phyloP scores from a whole-genome alignment of 2,113 vertebrate species.

The Neolamprologus falcicula region DNA sequence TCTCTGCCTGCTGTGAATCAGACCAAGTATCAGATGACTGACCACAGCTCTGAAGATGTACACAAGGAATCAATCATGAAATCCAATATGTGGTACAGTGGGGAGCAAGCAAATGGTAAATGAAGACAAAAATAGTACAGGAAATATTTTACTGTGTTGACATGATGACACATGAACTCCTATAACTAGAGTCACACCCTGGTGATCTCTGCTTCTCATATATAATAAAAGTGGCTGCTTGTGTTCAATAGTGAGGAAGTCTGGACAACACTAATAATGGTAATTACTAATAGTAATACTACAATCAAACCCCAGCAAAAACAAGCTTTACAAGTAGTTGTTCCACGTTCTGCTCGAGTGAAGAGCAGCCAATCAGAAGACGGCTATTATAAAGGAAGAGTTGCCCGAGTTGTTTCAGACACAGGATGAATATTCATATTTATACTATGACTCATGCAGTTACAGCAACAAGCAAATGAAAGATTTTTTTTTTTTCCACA shows the following conservation, averaged over 20 bases:
- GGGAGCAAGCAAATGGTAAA: background rate
- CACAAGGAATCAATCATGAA: background rate
- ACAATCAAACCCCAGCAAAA: background rate
- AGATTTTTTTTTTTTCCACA: background rate
- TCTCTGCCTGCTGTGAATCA: background rate
- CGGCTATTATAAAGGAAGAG: background rate
- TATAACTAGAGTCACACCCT: background rate
- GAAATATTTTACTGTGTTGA: background rate
- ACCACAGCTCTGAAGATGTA: background rate
- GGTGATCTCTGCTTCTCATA: background rate
- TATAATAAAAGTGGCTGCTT: background rate
- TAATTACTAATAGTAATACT: background rate
- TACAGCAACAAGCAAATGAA: background rate
- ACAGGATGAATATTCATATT: background rate
- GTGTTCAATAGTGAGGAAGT: background rate
- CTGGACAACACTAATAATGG: background rate
- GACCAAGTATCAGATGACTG: background rate
- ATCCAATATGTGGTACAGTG: background rate
- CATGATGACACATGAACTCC: background rate
- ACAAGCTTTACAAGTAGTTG: background rate
- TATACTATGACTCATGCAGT: background rate
- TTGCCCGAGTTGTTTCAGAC: background rate
- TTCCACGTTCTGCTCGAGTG: background rate
- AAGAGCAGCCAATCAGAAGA: background rate
- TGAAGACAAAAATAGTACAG: background rate